Evolutionary conservation across 2,888 invertebrate species (phyloP).

Genomic region (Terebella lapidaria): DNA sequence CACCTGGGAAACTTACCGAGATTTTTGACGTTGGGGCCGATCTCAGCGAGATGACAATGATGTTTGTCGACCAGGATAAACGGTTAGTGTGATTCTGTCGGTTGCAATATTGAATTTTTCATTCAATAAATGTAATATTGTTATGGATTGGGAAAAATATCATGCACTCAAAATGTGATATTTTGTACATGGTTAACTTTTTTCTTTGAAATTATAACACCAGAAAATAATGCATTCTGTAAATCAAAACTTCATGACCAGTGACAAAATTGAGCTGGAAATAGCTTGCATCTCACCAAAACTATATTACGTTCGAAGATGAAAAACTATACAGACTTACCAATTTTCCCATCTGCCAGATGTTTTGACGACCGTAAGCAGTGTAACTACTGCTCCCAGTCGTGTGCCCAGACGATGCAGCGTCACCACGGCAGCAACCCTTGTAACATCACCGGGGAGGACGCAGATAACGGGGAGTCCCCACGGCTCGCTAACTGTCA

Average conservation of each 20-base stretch:
- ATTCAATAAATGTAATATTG: too few relatives aligned
- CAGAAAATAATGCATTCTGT: too few relatives aligned
- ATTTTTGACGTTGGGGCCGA: conserved; percentile 37
- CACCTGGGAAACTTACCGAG: conserved; percentile 40
- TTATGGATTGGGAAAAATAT: too few relatives aligned
- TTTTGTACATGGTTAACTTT: too few relatives aligned
- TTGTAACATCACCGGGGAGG: conserved; percentile 40
- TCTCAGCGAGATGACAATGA: conserved; percentile 34
- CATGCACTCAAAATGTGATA: too few relatives aligned
- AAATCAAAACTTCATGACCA: too few relatives aligned
- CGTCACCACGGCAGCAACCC: conserved; percentile 21
- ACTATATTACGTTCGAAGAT: too few relatives aligned
- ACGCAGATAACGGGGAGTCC: conserved; percentile 42
- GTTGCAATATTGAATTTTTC: too few relatives aligned
- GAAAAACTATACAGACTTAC: too few relatives aligned
- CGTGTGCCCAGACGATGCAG: conserved; percentile 26
- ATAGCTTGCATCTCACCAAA: too few relatives aligned
- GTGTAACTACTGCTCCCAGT: conserved; percentile 24
- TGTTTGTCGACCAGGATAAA: conserved; percentile 39
- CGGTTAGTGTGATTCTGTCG: conserved; percentile 31
- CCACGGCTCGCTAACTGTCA: conserved; percentile 42
- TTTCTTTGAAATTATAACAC: too few relatives aligned
- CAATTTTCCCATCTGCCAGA: conserved; percentile 15
- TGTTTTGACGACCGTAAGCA: conserved; percentile 23
- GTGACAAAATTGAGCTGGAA: too few relatives aligned